Base-by-base conservation (phyloP, 2,113 vertebrate genomes). In the Oncorhynchus keta region DNA sequence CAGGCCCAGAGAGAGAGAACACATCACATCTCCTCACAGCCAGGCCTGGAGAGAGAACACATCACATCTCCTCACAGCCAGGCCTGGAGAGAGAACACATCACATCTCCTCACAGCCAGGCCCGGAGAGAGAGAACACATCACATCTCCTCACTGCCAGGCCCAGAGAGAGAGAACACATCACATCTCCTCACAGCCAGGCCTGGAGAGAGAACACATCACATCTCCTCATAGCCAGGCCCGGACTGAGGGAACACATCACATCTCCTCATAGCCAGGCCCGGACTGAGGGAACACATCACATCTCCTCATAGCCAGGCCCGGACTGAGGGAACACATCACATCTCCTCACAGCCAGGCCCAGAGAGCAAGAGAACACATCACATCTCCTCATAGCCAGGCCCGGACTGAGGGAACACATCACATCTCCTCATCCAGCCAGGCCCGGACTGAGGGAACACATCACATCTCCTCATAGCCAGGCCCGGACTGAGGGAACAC, bases 291-390 rank as follows among this genome's bases (percentile, higher is more conserved):
- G 89, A 83, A 91, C 91, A 91, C 89, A 93, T 93, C 91, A 93
- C 32, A 35, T 35, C 32, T 35, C 32, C 32, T 35, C 32, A 7
- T 0, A 7, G 32, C 32, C 32, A 35, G 32, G 5, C 32, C 32
- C 7, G 6, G 81, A 79, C 79, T 83, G 85, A 86, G 87, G 89
- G 89, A 83, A 91, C 91, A 91, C 89, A 93, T 93, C 91, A 93
- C 32, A 35, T 35, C 30, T 32, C 30, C 30, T 32, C 30, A 32
- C 30, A 5, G 30, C 30, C 30, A 32, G 30, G 30, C 30, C 30
- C 5, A 5, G 81, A 79, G 81, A 85, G 85, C n/a, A n/a, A 86
- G 87, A 89, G 89, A 83, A 91, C 91, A 91, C 89, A 93, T 93
- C 91, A 93, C 32, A 35, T 35, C 32, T 35, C 32, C 32, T 35